These are phyloP conservation scores for Craseonycteris thonglongyai DNA, from an alignment of 2,113 vertebrate genomes.

Conservation along the genomic window DNA sequence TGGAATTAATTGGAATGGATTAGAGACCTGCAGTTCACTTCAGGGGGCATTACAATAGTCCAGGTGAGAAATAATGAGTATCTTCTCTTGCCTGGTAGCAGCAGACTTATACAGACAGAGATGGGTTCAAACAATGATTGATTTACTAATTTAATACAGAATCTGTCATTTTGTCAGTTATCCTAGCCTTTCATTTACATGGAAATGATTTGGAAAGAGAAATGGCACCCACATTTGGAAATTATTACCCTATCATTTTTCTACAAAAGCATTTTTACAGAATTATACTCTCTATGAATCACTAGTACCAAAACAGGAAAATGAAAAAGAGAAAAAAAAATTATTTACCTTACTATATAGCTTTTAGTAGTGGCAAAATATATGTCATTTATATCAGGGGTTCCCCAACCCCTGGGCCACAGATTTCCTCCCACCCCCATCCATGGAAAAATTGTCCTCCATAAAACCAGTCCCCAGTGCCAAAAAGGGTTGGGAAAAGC, in stretches of 20 bases:
- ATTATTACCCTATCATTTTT: conserved; percentile 41
- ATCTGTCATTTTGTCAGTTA: conserved; percentile 28
- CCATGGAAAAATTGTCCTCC: too few relatives aligned
- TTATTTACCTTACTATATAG: conserved; percentile 6
- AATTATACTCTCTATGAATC: conserved; percentile 45
- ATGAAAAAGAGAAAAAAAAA: background rate
- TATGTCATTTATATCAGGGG: conserved; percentile 8
- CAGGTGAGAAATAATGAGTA: background rate
- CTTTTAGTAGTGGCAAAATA: background rate
- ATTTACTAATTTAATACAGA: conserved; percentile 33
- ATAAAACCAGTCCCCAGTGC: too few relatives aligned
- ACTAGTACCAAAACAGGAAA: background rate
- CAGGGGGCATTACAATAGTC: background rate
- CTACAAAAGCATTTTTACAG: background rate
- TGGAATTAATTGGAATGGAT: background rate
- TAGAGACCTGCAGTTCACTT: background rate
- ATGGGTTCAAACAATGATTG: background rate
- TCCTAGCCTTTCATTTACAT: conserved; percentile 44
- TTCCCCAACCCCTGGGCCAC: too few relatives aligned
- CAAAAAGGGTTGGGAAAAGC: too few relatives aligned
- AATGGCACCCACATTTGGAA: conserved; percentile 51
- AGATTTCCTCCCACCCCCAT: too few relatives aligned
- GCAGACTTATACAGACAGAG: conserved; percentile 6
- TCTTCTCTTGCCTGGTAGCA: background rate
- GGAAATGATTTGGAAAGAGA: conserved; percentile 38